Conservation (phyloP, 2,888 invertebrate genomes). For the Hydroisotoma schaefferi region DNA sequence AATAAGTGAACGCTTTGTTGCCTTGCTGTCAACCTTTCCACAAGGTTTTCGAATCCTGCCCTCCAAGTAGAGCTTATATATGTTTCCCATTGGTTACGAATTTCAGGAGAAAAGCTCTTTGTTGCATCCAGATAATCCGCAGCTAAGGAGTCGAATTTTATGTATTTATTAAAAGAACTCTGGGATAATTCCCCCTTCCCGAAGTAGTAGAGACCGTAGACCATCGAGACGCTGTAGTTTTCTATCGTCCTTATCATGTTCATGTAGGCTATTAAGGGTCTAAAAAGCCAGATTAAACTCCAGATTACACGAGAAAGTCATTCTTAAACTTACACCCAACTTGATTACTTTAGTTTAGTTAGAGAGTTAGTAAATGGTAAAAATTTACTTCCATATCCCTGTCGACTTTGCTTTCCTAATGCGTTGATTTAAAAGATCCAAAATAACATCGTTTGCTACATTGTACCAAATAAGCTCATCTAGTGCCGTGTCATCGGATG, state of each 20-base stretch:
- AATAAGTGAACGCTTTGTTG: not conserved
- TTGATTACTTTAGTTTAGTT: not conserved
- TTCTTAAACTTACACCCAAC: not conserved
- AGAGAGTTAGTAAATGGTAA: not conserved
- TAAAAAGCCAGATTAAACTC: constrained; percentile 32
- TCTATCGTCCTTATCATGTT: constrained; percentile 55
- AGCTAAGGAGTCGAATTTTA: constrained; percentile 52
- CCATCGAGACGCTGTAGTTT: constrained; percentile 54
- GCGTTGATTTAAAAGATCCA: constrained; percentile 50
- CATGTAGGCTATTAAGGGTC: constrained; percentile 54
- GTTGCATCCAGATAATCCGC: constrained; percentile 53
- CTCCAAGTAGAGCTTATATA: constrained; percentile 22
- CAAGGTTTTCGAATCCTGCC: constrained; percentile 14
- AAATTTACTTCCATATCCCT: constrained; percentile 50
- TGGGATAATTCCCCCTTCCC: constrained; percentile 51
- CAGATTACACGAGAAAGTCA: no score
- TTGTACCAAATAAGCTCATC: constrained; percentile 51
- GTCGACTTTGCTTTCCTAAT: constrained; percentile 50
- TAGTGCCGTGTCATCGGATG: constrained; percentile 45
- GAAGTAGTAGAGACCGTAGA: constrained; percentile 54
- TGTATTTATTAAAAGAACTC: constrained; percentile 51
- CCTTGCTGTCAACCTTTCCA: constrained; percentile 19
- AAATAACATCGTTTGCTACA: constrained; percentile 50
- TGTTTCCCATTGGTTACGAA: constrained; percentile 50
- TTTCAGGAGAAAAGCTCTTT: constrained; percentile 52